Conservation (phyloP, 2,113 vertebrate species). For the Hemibagrus wyckioides region DNA sequence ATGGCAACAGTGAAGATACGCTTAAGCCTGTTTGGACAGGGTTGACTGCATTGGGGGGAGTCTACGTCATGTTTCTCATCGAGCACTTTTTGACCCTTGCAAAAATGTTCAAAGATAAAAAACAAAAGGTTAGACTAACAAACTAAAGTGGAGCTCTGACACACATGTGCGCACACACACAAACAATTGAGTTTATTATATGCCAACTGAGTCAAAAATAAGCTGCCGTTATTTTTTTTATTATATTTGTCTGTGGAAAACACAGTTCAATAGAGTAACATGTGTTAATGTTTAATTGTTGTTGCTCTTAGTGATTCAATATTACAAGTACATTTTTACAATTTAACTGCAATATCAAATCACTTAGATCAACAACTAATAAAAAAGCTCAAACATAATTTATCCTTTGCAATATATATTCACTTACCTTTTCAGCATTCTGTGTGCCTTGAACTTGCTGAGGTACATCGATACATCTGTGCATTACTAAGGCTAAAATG, state of each 20-base stretch:
- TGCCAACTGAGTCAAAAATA: not conserved
- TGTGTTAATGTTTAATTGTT: no score
- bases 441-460: not conserved
- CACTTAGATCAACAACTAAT: not conserved
- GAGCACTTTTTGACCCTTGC: conserved; percentile 95
- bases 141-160: not conserved
- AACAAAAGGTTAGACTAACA: conserved; percentile 83
- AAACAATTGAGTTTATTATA: not conserved
- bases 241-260: no score
- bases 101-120: conserved; percentile 97
- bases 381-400: not conserved
- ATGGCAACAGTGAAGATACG: conserved; percentile 67
- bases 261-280: no score
- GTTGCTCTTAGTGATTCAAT: no score
- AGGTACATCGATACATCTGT: not conserved
- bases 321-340: no score
- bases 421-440: not conserved
- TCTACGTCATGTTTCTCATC: conserved; percentile 98
- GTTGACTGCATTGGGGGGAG: conserved; percentile 87
- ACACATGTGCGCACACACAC: not conserved
- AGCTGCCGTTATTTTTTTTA: no score
- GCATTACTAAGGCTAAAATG: not conserved
- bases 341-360: not conserved
- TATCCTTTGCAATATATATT: not conserved
- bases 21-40: conserved; percentile 93